Evolutionary conservation across 2,888 invertebrate genomes (phyloP), one percentile per base, ranked within the genome.

Genomic region (Rotaria macrura): DNA sequence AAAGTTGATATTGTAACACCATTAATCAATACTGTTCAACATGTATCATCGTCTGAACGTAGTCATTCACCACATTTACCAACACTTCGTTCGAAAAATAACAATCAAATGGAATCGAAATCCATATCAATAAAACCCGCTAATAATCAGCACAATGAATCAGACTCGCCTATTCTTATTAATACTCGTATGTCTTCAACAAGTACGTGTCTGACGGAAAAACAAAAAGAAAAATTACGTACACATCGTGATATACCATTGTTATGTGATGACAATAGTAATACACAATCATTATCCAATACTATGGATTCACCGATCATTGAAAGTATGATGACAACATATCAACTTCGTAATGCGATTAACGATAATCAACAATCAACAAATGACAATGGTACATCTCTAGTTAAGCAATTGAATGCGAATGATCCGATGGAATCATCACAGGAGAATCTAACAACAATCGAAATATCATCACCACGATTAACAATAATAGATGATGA

Each of bases 201-300:
- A 34, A 65, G 14, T 65, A 20, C 12, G 34, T 34, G 25, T 43
- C n/a, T 79, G 43, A 79, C 79, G 14, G 79, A 79, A 43, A 40
- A 79, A 43, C 79, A 79, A 79, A 79, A 79, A 79, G 79, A 79
- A 79, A 79, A 43, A n/a, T 79, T 79, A 79, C 40, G 79, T 25
- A 43, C 79, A n/a, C 40, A n/a, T 5, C 43, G 43, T n/a, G n/a
- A 3, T 3, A 43, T 79, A n/a, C 79, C 79, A n/a, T n/a, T 79
- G n/a, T n/a, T 79, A n/a, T 79, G 43, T 43, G 79, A 79, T 43
- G 79, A 79, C n/a, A 79, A 43, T 79, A 79, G 43, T 40, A 43
- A 43, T 79, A n/a, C 79, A 79, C 79, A 79, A 79, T 79, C 79
- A 43, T 20, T 20, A 20, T 34, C 65, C 4, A 34, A 12, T 79